These are phyloP conservation scores for Pomatostomus ruficeps DNA, from an alignment of 2,113 vertebrate species.

Conservation along the genomic window DNA sequence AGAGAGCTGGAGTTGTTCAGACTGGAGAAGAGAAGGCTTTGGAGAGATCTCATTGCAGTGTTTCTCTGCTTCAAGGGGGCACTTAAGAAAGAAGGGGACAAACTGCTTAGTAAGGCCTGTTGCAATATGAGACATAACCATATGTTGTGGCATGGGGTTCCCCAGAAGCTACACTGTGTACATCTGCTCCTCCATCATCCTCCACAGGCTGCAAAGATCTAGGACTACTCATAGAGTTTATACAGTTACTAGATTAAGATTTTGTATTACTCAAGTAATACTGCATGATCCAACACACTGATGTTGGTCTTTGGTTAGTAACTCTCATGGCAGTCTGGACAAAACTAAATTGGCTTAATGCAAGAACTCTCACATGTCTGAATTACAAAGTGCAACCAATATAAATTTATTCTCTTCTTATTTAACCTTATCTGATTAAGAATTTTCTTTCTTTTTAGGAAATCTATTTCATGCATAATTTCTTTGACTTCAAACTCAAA, in stretches of 20 bases:
- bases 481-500: background rate
- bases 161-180: background rate
- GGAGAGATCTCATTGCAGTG: too few species aligned
- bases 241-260: background rate
- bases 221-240: background rate
- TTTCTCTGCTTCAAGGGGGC: background rate
- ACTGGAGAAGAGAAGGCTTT: background rate
- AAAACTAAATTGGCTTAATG: background rate
- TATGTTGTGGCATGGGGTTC: accelerated
- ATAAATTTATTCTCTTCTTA: background rate
- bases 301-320: background rate
- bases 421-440: background rate
- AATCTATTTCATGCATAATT: background rate
- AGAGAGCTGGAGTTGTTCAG: background rate
- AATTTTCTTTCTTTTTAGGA: background rate
- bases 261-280: background rate
- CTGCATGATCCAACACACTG: background rate
- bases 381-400: background rate
- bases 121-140: background rate
- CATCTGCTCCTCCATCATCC: accelerated
- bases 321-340: background rate
- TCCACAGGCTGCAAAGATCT: background rate
- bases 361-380: background rate
- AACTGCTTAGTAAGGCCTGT: background rate
- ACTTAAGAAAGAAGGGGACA: background rate